Conservation (phyloP, 2,888 invertebrate species). For the Neoascia interrupta region DNA sequence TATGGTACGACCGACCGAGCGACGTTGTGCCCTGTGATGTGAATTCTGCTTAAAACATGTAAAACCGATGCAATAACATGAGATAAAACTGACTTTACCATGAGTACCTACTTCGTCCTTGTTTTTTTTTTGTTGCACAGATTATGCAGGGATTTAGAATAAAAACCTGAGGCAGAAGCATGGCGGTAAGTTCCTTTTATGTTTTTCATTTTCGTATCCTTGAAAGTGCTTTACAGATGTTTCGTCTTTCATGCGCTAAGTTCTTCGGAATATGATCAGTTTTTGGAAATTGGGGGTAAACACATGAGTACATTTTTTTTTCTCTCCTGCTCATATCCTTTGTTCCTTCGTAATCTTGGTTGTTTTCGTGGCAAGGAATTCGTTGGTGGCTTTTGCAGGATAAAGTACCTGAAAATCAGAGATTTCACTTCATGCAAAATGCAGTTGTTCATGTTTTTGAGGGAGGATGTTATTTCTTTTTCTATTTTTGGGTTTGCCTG, state of each 20-base stretch:
- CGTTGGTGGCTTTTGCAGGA: no score
- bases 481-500: no score
- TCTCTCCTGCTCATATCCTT: not conserved
- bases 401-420: conserved; percentile 24
- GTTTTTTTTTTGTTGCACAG: conserved; percentile 22
- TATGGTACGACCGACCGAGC: no score
- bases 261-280: conserved; percentile 64
- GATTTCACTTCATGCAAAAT: conserved; percentile 3
- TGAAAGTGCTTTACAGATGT: conserved; percentile 55
- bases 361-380: not conserved
- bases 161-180: conserved; percentile 6
- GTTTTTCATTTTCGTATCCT: conserved; percentile 21
- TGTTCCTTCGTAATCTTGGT: conserved; percentile 26
- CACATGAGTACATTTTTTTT: conserved; percentile 8
- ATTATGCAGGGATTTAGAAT: conserved; percentile 56
- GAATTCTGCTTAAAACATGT: conserved; percentile 50
- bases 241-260: conserved; percentile 42
- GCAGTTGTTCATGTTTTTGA: not conserved
- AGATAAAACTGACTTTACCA: conserved; percentile 62
- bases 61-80: conserved; percentile 65
- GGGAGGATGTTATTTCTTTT: conserved; percentile 3
- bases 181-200: conserved; percentile 3
- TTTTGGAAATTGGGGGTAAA: conserved; percentile 35
- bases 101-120: conserved; percentile 42
- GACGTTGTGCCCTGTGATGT: conserved; percentile 29